A percentile compares a stretch with the other conserved stretches of the same genome.
These are phyloP conservation scores for Microctonus hyperodae DNA, from an alignment of 2,888 invertebrate species.

Conservation along the genomic window DNA sequence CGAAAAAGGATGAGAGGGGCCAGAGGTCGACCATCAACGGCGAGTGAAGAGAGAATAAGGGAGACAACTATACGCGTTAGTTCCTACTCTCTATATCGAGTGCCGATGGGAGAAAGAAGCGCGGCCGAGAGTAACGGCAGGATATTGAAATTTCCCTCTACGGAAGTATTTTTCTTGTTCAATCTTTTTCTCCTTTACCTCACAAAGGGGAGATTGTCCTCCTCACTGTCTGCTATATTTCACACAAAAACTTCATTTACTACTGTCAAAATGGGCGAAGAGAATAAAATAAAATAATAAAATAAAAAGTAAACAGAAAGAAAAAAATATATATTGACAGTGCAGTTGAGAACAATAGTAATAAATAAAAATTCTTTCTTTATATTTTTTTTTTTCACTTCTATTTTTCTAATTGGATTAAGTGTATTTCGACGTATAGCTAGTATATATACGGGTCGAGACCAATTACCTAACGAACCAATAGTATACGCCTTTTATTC, in stretches of 20 bases:
- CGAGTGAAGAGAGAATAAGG: constrained; percentile 20
- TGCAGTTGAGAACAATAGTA: neutral
- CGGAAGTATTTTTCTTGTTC: constrained; percentile 51
- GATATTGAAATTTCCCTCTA: constrained; percentile 56
- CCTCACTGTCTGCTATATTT: neutral
- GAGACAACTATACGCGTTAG: constrained; percentile 33
- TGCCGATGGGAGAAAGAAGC: constrained; percentile 37
- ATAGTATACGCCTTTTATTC: neutral
- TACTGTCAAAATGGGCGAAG: neutral
- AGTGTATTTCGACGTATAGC: constrained; percentile 1
- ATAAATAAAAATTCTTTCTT: neutral
- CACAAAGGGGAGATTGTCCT: neutral
- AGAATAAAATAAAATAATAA: too few relatives aligned
- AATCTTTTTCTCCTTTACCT: constrained; percentile 38
- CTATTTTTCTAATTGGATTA: neutral
- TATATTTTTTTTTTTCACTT: constrained; percentile 21
- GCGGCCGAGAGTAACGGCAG: constrained; percentile 40
- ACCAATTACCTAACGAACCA: constrained; percentile 21
- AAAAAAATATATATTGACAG: neutral
- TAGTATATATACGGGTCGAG: neutral
- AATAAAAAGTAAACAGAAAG: neutral
- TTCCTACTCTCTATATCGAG: constrained; percentile 38
- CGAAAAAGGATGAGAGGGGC: constrained; percentile 28
- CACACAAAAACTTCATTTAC: neutral
- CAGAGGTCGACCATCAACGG: constrained; percentile 16